phyloP scores from a whole-genome alignment of 37 sponge, comb jelly and placozoan genomes.

The Axinella damicornis region DNA sequence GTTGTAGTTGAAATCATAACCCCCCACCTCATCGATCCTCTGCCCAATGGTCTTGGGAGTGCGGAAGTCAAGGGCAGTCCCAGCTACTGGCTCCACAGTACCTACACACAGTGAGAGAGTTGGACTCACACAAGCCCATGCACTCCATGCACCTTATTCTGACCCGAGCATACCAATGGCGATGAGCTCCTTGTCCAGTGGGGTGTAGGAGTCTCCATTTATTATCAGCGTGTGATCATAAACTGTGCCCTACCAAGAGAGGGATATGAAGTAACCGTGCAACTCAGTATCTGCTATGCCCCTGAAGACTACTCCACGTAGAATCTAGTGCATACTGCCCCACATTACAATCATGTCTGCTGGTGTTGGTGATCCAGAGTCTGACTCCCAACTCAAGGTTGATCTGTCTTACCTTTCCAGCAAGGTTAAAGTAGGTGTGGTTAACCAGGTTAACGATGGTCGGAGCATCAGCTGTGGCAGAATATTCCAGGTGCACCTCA shows the following conservation, averaged over 20 bases:
- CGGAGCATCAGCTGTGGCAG: conserved; percentile 67
- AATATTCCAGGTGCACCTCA: conserved; percentile 75
- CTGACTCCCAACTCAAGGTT: too few species aligned
- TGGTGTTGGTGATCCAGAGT: too few species aligned
- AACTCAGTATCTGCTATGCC: neutral
- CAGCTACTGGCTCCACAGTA: conserved; percentile 67
- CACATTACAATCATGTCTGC: too few species aligned
- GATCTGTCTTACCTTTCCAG: conserved; percentile 47
- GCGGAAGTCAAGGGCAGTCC: conserved; percentile 80
- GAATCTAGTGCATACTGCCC: too few species aligned
- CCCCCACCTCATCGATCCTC: conserved; percentile 58
- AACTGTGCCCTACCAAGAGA: conserved; percentile 17
- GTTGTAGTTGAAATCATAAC: conserved; percentile 88
- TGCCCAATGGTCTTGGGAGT: conserved; percentile 76
- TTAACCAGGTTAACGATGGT: conserved; percentile 90
- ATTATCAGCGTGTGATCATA: conserved; percentile 40
- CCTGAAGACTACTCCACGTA: too few species aligned
- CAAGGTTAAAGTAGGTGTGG: conserved; percentile 97
- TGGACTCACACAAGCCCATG: too few species aligned
- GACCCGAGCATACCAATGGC: conserved; percentile 28
- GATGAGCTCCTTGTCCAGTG: conserved; percentile 56
- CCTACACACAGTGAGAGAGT: conserved; percentile 48
- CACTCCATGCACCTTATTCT: too few species aligned
- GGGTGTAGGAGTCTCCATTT: conserved; percentile 62
- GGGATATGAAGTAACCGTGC: neutral